Percentiles rank a stretch among this genome's conserved stretches.
phyloP scores from a whole-genome alignment of 1,140 invertebrate genomes.

The Musca vetustissima region DNA sequence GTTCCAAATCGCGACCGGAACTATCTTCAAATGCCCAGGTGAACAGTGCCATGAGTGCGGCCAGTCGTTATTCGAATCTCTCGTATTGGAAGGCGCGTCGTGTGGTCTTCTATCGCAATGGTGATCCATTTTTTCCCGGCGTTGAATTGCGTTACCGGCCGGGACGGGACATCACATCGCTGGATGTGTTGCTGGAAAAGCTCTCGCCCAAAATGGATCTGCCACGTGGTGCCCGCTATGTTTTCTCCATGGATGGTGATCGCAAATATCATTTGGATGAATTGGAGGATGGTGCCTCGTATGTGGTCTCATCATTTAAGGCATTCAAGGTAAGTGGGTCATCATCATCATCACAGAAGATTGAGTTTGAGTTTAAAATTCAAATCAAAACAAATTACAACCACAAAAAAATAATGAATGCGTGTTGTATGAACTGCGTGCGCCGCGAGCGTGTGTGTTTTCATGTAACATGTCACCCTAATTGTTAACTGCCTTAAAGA shows the following conservation, averaged over 20 bases:
- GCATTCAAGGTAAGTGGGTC: conserved; percentile 78
- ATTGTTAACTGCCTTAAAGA: not conserved
- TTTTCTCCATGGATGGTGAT: conserved; percentile 88
- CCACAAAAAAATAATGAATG: not conserved
- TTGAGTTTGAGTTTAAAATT: not conserved
- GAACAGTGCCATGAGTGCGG: conserved; percentile 48
- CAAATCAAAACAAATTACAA: too few relatives aligned
- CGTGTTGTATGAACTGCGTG: not conserved
- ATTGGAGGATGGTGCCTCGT: conserved; percentile 84
- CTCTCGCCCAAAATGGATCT: conserved; percentile 79
- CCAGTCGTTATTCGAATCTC: conserved; percentile 73
- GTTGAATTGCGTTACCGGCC: conserved; percentile 87
- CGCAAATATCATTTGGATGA: conserved; percentile 82
- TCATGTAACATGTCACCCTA: not conserved
- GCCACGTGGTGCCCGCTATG: conserved; percentile 80
- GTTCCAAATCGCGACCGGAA: conserved; percentile 54
- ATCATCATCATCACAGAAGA: too few relatives aligned
- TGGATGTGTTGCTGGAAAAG: conserved; percentile 84
- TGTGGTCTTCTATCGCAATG: conserved; percentile 91
- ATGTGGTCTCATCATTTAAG: conserved; percentile 88
- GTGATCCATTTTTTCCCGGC: conserved; percentile 87
- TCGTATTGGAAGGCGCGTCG: conserved; percentile 83
- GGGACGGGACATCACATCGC: conserved; percentile 79
- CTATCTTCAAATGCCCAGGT: conserved; percentile 35
- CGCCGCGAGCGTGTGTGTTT: not conserved